Conservation (phyloP, 2,797 vertebrate genomes). For the Yasuhikotakia modesta region DNA sequence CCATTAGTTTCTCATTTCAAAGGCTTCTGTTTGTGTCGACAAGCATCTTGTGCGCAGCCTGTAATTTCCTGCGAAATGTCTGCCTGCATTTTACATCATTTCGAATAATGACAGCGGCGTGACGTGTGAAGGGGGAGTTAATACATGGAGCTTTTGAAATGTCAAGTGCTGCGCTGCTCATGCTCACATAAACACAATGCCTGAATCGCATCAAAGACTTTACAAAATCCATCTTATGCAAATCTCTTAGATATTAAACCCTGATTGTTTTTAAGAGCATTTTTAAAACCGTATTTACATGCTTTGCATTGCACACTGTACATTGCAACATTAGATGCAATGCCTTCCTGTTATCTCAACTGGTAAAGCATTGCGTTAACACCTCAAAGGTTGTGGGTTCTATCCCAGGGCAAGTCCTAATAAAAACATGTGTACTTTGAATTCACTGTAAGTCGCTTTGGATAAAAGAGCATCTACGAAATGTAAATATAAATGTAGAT, state of each 20-base stretch:
- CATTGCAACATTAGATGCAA: not conserved
- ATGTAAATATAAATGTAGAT: no score
- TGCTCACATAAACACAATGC: slow-evolving; percentile 16
- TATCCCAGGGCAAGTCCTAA: no score
- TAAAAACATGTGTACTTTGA: no score
- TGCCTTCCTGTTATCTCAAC: no score
- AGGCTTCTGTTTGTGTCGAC: slow-evolving; percentile 40
- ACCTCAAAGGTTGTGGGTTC: no score
- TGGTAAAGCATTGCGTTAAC: no score
- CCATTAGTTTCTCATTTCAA: slow-evolving; percentile 47
- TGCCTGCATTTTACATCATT: slow-evolving; percentile 37
- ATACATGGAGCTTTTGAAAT: slow-evolving; percentile 45
- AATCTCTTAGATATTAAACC: slow-evolving; percentile 27
- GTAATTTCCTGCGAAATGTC: slow-evolving; percentile 49
- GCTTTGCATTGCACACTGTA: not conserved
- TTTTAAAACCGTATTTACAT: slow-evolving; percentile 2
- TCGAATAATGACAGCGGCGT: slow-evolving; percentile 38
- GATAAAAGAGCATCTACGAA: no score
- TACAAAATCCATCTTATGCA: slow-evolving; percentile 8
- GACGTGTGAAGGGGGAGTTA: slow-evolving; percentile 36
- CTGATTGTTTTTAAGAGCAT: not conserved
- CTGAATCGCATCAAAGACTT: not conserved
- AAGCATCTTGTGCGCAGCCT: slow-evolving; percentile 33
- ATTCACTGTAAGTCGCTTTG: no score
- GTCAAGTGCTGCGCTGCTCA: slow-evolving; percentile 5